Percentiles rank a stretch among this genome's conserved stretches.
phyloP scores from a whole-genome alignment of 2,797 vertebrate species.

The Acrocephalus scirpaceus region DNA sequence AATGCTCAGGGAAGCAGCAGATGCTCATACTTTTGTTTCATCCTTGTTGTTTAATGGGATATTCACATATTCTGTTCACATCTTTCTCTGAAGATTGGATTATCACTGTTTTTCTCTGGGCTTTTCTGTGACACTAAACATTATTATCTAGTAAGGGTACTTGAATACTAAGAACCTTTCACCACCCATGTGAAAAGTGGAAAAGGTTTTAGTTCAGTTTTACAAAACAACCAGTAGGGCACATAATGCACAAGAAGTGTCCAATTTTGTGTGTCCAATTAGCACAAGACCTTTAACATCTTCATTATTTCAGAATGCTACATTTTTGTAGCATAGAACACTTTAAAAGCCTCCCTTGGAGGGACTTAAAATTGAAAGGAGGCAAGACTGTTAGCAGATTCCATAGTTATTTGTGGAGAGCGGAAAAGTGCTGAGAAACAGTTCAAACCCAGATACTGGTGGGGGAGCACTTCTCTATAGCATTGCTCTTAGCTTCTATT shows the following conservation, averaged over 20 bases:
- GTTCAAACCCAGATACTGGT: background rate
- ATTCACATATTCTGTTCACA: background rate
- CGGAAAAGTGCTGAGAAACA: background rate
- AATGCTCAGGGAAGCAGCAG: background rate
- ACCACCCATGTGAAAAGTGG: background rate
- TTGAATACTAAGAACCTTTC: background rate
- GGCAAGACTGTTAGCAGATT: background rate
- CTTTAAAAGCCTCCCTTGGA: background rate
- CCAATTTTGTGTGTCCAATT: background rate
- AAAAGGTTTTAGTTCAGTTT: background rate
- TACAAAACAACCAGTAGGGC: background rate
- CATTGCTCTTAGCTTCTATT: background rate
- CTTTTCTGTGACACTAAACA: background rate
- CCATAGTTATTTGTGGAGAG: background rate
- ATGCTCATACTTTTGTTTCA: background rate
- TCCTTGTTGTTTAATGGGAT: background rate
- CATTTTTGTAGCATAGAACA: background rate
- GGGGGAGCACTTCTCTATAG: rapidly evolving
- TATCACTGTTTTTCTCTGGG: background rate
- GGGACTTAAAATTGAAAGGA: background rate
- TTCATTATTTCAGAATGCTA: background rate
- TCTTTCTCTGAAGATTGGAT: background rate
- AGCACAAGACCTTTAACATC: background rate
- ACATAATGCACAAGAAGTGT: background rate
- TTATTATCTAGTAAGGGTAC: background rate